Percentiles rank a stretch among this genome's conserved stretches.
Conservation (phyloP, 2,113 vertebrate genomes). For the Brienomyrus brachyistius region DNA sequence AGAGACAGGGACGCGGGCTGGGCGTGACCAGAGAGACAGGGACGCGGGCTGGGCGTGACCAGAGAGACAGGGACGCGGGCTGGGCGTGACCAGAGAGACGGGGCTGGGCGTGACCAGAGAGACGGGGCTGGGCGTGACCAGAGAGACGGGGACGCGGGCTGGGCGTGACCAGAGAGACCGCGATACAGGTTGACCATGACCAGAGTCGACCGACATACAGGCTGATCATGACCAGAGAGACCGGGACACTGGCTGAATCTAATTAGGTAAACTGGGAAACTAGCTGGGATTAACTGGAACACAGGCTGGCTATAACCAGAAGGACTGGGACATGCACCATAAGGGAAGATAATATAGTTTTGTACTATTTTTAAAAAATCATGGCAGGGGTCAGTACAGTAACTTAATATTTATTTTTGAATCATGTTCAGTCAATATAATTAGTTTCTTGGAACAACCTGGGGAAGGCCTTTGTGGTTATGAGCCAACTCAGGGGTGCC, state of each 20-base stretch:
- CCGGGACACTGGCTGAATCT: background rate
- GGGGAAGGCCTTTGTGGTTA: background rate
- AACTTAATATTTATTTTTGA: background rate
- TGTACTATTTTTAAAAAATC: background rate
- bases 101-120: no score
- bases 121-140: no score
- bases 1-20: no score
- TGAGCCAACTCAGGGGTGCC: background rate
- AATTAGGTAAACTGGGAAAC: background rate
- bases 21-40: no score
- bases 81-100: no score
- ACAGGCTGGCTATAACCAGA: background rate
- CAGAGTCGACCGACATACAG: background rate
- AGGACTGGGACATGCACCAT: background rate
- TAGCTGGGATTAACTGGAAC: background rate
- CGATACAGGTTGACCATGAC: fast-evolving
- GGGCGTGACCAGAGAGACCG: no score
- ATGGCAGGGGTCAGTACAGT: background rate
- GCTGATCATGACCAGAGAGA: background rate
- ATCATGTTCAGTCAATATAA: background rate
- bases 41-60: no score
- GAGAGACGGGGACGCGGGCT: no score
- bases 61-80: no score
- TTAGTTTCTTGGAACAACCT: background rate
- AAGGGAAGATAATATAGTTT: background rate